Evolutionary conservation across 2,113 vertebrate species (phyloP).

Genomic region (Aptenodytes forsteri): DNA sequence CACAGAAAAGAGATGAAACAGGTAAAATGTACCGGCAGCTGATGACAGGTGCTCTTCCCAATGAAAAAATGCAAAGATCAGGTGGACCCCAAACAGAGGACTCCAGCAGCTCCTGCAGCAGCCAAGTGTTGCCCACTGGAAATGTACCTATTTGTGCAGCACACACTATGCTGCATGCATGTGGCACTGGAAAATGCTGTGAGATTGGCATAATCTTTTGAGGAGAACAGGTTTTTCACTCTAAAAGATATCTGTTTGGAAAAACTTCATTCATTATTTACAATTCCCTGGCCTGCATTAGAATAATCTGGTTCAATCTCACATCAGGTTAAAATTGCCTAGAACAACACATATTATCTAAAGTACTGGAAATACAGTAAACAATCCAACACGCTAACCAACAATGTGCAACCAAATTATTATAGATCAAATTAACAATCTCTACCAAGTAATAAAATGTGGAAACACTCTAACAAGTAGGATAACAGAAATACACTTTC

Average conservation of each 20-base stretch:
- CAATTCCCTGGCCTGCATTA: background rate
- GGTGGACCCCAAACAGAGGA: background rate
- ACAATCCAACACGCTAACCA: background rate
- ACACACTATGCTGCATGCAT: background rate
- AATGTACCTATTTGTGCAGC: background rate
- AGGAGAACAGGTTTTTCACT: background rate
- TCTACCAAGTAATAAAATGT: background rate
- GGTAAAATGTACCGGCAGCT: background rate
- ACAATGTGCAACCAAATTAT: background rate
- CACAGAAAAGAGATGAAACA: background rate
- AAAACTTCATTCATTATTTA: background rate
- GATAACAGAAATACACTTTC: background rate
- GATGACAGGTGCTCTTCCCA: background rate
- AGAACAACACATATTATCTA: background rate
- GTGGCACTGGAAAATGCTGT: background rate
- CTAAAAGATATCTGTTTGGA: background rate
- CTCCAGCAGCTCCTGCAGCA: background rate
- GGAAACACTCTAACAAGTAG: background rate
- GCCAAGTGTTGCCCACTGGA: background rate
- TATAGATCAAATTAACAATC: background rate
- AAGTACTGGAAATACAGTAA: background rate
- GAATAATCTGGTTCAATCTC: background rate
- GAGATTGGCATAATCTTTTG: background rate
- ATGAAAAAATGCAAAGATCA: background rate
- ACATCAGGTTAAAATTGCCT: background rate